Conservation (phyloP, 2,888 invertebrate genomes). For the Epinotia bilunana region DNA sequence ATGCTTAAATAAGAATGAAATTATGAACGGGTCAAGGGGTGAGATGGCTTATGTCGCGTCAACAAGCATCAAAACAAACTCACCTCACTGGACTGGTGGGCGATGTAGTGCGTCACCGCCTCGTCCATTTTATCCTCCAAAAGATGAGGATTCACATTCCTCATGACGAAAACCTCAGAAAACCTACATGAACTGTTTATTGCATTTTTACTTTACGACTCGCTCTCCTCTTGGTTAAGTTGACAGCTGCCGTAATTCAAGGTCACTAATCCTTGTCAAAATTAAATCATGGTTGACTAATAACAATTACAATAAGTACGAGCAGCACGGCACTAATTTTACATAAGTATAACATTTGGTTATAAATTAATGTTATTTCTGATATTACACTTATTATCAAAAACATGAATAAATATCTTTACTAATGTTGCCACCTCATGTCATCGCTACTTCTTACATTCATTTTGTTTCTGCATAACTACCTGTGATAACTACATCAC, state of each 20-base stretch:
- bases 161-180: constrained; percentile 57
- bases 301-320: neutral
- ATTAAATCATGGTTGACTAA: constrained; percentile 14
- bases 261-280: constrained; percentile 51
- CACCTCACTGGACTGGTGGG: constrained; percentile 73
- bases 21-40: constrained; percentile 8
- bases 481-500: no score
- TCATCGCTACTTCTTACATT: neutral
- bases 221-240: constrained; percentile 52
- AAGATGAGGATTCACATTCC: constrained; percentile 66
- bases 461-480: neutral
- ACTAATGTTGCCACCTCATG: constrained; percentile 23
- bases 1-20: constrained; percentile 9
- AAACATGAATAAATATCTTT: constrained; percentile 34
- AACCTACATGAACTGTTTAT: constrained; percentile 50
- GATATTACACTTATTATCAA: neutral
- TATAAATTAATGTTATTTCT: neutral
- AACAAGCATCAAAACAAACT: constrained; percentile 46
- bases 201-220: constrained; percentile 52
- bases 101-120: constrained; percentile 77
- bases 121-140: constrained; percentile 76
- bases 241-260: constrained; percentile 59
- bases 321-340: neutral
- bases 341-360: neutral
- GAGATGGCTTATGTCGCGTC: constrained; percentile 38